Evolutionary conservation across 2,888 invertebrate genomes (phyloP).

Genomic region (Chrysina gloriosa): DNA sequence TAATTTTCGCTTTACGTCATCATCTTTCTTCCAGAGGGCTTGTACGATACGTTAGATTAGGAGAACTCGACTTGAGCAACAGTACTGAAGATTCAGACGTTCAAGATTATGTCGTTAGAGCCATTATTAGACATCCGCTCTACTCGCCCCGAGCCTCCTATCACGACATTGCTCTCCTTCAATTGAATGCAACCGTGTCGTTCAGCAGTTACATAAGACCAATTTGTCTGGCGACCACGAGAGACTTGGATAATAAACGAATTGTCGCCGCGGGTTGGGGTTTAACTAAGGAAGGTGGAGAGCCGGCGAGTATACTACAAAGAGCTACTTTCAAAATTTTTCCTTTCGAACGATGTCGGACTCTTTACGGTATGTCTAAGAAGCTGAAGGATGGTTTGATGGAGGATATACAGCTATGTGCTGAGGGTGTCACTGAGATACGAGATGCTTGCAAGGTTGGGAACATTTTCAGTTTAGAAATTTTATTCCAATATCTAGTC

Average conservation of each 20-base stretch:
- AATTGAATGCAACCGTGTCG: slow-evolving; percentile 65
- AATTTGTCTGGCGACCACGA: slow-evolving; percentile 61
- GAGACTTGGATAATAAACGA: slow-evolving; percentile 45
- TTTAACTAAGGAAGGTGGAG: slow-evolving; percentile 50
- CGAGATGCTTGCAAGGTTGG: slow-evolving; percentile 67
- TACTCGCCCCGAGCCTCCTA: slow-evolving; percentile 53
- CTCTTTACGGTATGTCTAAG: slow-evolving; percentile 52
- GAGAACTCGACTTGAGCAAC: slow-evolving; percentile 62
- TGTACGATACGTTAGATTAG: slow-evolving; percentile 61
- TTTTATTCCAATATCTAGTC: too few species aligned
- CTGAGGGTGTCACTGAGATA: slow-evolving; percentile 60
- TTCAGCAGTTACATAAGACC: slow-evolving; percentile 64
- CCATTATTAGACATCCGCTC: slow-evolving; percentile 5
- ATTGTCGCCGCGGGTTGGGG: slow-evolving; percentile 69
- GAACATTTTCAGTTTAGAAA: too few species aligned
- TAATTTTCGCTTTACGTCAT: neutral
- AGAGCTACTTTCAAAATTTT: slow-evolving; percentile 65
- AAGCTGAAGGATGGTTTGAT: slow-evolving; percentile 56
- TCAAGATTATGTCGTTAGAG: neutral
- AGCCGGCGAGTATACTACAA: slow-evolving; percentile 57
- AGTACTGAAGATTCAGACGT: slow-evolving; percentile 44
- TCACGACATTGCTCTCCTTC: slow-evolving; percentile 75
- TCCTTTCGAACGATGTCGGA: slow-evolving; percentile 57
- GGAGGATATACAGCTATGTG: slow-evolving; percentile 60
- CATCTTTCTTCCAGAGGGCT: slow-evolving; percentile 55